Evolutionary conservation across 2,888 invertebrate genomes (phyloP).

Genomic region (Agrochola circellaris): DNA sequence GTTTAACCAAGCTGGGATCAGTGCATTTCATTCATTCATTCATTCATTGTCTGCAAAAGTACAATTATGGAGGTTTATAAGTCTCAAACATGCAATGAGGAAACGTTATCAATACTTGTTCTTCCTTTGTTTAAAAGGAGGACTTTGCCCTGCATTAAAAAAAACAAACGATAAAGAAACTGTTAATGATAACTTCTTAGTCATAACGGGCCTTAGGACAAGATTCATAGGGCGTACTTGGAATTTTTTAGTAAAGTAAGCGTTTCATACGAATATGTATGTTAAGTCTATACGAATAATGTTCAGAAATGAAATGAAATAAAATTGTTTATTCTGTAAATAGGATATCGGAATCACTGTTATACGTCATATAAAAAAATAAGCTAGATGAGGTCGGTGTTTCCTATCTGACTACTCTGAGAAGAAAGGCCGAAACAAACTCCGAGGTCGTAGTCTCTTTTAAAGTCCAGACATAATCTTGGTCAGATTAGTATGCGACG

Average conservation of each 20-base stretch:
- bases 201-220: not conserved
- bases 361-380: too few species aligned
- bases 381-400: too few species aligned
- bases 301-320: too few species aligned
- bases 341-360: too few species aligned
- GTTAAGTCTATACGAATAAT: not conserved
- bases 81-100: slow-evolving; percentile 4
- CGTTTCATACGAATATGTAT: not conserved
- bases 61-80: not conserved
- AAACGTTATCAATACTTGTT: not conserved
- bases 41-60: too few species aligned
- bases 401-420: too few species aligned
- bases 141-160: slow-evolving; percentile 1
- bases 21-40: too few species aligned
- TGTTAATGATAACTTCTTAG: not conserved
- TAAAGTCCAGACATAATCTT: too few species aligned
- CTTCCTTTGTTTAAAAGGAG: not conserved
- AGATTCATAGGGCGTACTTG: not conserved
- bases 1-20: too few species aligned
- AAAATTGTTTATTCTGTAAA: too few species aligned
- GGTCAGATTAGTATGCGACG: not conserved
- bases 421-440: too few species aligned
- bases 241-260: not conserved
- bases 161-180: slow-evolving; percentile 12
- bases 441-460: too few species aligned